phyloP scores from a whole-genome alignment of 2,113 vertebrate species.

The Hemicordylus capensis region DNA sequence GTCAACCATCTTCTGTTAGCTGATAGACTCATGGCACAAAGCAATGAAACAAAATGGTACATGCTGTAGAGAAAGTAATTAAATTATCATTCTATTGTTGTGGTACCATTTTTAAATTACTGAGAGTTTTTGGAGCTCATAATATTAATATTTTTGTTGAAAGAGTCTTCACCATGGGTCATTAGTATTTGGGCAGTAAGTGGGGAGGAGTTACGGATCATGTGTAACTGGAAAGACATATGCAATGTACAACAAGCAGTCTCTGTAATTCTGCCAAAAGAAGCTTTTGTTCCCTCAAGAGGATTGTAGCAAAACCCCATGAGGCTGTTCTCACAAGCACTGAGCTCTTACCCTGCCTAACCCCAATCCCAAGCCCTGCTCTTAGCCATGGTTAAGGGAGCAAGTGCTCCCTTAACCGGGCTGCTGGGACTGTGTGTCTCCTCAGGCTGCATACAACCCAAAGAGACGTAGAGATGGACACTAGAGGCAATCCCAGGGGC shows the following conservation, averaged over 20 bases:
- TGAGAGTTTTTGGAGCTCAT: constrained; percentile 62
- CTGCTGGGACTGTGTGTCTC: too few species aligned
- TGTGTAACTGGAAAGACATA: constrained; percentile 72
- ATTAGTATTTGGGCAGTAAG: too few species aligned
- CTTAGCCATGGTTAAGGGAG: too few species aligned
- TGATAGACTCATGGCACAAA: constrained; percentile 62
- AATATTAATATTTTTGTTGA: constrained; percentile 72
- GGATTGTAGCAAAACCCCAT: constrained; percentile 73
- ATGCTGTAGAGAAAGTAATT: constrained; percentile 73
- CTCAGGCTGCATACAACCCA: too few species aligned
- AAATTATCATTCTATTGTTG: constrained; percentile 72
- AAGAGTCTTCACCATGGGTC: constrained; percentile 73
- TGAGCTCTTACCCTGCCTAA: too few species aligned
- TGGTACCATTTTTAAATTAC: constrained; percentile 72
- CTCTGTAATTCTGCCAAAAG: constrained; percentile 69
- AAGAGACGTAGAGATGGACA: too few species aligned
- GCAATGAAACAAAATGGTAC: constrained; percentile 71
- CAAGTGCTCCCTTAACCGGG: too few species aligned
- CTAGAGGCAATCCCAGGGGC: too few species aligned
- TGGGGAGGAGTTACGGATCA: constrained; percentile 74
- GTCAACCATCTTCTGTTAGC: constrained; percentile 67
- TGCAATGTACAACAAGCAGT: constrained; percentile 69
- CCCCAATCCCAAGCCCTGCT: too few species aligned
- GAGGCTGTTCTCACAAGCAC: too few species aligned
- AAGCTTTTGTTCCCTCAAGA: constrained; percentile 70